Percentiles rank a stretch among this genome's conserved stretches.
Evolutionary conservation across 2,797 vertebrate genomes (phyloP).

Genomic region (Alfaro cultratus): DNA sequence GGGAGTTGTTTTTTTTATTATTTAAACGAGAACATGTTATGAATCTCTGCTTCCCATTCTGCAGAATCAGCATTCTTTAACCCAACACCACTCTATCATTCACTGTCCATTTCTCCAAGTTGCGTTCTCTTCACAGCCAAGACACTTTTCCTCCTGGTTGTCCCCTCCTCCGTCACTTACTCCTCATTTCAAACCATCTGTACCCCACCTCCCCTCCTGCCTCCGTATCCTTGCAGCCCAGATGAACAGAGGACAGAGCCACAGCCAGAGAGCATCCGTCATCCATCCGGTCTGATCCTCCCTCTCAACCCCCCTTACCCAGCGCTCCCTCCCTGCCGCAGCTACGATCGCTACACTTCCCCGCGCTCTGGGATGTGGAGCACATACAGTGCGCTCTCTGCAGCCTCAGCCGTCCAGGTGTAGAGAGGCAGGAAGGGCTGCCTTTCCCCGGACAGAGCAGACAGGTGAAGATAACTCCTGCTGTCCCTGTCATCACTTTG

Average conservation of each 20-base stretch:
- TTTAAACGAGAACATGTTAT: background rate
- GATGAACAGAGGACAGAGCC: slow-evolving; percentile 50
- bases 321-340: slow-evolving; percentile 24
- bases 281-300: slow-evolving; percentile 58
- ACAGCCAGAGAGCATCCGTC: slow-evolving; percentile 72
- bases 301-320: slow-evolving; percentile 29
- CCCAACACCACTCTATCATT: slow-evolving; percentile 32
- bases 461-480: slow-evolving; percentile 44
- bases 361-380: slow-evolving; percentile 57
- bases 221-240: slow-evolving; percentile 28
- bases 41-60: slow-evolving; percentile 66
- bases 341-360: slow-evolving; percentile 58
- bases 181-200: slow-evolving; percentile 30
- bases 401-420: slow-evolving; percentile 53
- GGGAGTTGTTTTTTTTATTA: background rate
- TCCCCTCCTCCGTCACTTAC: slow-evolving; percentile 37
- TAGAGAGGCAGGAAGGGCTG: slow-evolving; percentile 42
- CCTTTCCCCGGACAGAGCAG: slow-evolving; percentile 35
- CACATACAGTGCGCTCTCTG: slow-evolving; percentile 47
- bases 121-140: slow-evolving; percentile 50
- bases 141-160: slow-evolving; percentile 49
- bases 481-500: slow-evolving; percentile 31
- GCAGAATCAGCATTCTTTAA: slow-evolving; percentile 72
- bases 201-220: slow-evolving; percentile 3
- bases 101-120: slow-evolving; percentile 18